Base-by-base conservation (phyloP, 2,888 invertebrate species). In the Gastrophysa polygoni region DNA sequence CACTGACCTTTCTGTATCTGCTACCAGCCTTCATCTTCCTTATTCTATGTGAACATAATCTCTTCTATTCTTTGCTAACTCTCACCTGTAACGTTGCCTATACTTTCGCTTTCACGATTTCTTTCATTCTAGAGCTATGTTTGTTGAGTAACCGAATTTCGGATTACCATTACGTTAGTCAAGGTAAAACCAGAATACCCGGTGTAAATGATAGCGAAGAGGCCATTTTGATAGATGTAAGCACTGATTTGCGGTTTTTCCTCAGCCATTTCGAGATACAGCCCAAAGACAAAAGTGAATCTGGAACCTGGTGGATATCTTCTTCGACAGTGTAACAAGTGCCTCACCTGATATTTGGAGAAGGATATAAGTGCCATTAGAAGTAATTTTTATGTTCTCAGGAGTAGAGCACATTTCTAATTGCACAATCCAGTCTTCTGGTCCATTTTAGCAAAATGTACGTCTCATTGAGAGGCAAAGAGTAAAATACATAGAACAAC, bases 181-280 rank as follows among this genome's bases (percentile, higher is more conserved):
- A 96, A 87, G 96, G 96, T 85, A 94, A 93, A 87, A 92, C 91
- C 80, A 89, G 91, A 85, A 96, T 98, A 83, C 95, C 95, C 82
- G 93, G 92, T 82, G 90, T 98, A 84, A 95, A 96, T 88, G 97
- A 98, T 86, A 89, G 86, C 78, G 91, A 90, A 83, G 95, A 96
- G 85, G 92, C 94, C 88, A 88, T 88, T 82, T 84, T 88, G 79
- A 93, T 92, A 80, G 91, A 92, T 85, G 93, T 93, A 92, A 93
- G 73, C 68, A 61, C 46, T 11, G 38, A 58, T 59, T 54, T 46
- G 17, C 49, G 29, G 6, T 14, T 14, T 10, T 38, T 11, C 14
- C 38, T 14, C n/a, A 24, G 24, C n/a, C n/a, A n/a, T n/a, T n/a
- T n/a, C n/a, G n/a, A n/a, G n/a, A n/a, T n/a, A n/a, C n/a, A n/a